A percentile compares a stretch with the other conserved stretches of the same genome.
These are phyloP conservation scores for Stigmatopora argus DNA, from an alignment of 2,113 vertebrate species.

Conservation along the genomic window DNA sequence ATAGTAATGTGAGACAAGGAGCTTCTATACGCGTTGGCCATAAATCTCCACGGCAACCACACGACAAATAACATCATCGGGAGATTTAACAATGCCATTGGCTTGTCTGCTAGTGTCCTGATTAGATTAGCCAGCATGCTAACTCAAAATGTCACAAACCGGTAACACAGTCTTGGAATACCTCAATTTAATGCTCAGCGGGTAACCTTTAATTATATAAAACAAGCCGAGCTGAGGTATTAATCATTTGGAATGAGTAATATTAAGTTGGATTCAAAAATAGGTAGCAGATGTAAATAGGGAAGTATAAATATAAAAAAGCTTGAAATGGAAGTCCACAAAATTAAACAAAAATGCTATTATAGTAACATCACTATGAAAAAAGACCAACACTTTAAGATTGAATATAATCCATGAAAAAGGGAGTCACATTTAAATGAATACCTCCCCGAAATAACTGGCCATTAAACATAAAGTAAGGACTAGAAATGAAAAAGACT, in stretches of 20 bases:
- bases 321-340: too few species aligned
- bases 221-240: neutral
- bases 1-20: conserved; percentile 1
- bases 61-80: conserved; percentile 19
- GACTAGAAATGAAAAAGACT: neutral
- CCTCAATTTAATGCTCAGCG: neutral
- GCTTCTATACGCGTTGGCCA: conserved; percentile 7
- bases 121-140: conserved; percentile 55
- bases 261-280: neutral
- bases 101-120: conserved; percentile 28
- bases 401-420: neutral
- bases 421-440: neutral
- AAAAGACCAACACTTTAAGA: neutral
- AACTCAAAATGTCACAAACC: conserved; percentile 34
- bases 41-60: conserved; percentile 31
- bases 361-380: too few species aligned
- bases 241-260: neutral
- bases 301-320: neutral
- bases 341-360: too few species aligned
- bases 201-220: neutral
- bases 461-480: neutral
- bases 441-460: neutral
- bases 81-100: conserved; percentile 18
- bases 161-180: conserved; percentile 6
- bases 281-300: neutral